phyloP scores from a whole-genome alignment of 2,113 vertebrate species.

The Gopherus evgoodei region DNA sequence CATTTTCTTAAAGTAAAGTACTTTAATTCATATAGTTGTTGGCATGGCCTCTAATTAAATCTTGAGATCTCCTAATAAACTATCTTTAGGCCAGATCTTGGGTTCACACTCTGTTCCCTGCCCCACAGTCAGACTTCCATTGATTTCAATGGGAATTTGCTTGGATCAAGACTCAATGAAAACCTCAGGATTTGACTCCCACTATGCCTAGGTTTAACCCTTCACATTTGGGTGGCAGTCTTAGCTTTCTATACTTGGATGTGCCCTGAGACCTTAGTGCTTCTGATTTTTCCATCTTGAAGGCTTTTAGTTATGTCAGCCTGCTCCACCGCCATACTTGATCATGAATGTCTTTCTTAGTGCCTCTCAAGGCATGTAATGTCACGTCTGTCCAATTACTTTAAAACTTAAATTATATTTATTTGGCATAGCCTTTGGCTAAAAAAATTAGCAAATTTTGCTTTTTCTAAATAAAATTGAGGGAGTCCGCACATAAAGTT shows the following conservation, averaged over 20 bases:
- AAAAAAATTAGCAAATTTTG: background rate
- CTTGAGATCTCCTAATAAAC: background rate
- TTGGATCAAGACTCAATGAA: background rate
- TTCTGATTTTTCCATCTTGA: background rate
- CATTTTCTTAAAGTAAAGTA: slow-evolving; percentile 7
- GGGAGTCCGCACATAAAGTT: background rate
- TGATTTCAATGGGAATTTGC: too few species aligned
- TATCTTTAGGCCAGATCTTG: background rate
- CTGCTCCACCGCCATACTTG: rapidly evolving
- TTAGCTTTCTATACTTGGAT: background rate
- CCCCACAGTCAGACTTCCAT: too few species aligned
- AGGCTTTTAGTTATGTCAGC: background rate
- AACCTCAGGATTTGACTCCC: background rate
- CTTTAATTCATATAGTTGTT: background rate
- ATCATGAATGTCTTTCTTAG: background rate
- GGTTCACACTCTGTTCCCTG: background rate
- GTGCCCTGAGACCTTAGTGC: background rate
- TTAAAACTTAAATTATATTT: background rate
- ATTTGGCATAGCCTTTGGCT: background rate
- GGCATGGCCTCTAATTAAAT: background rate
- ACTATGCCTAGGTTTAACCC: background rate
- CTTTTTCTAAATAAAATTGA: background rate
- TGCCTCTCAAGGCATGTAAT: background rate
- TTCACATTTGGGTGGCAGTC: background rate
- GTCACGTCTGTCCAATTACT: background rate